Percentiles rank a stretch among this genome's conserved stretches.
Conservation (phyloP, 2,113 vertebrate genomes). For the Myxocyprinus asiaticus region DNA sequence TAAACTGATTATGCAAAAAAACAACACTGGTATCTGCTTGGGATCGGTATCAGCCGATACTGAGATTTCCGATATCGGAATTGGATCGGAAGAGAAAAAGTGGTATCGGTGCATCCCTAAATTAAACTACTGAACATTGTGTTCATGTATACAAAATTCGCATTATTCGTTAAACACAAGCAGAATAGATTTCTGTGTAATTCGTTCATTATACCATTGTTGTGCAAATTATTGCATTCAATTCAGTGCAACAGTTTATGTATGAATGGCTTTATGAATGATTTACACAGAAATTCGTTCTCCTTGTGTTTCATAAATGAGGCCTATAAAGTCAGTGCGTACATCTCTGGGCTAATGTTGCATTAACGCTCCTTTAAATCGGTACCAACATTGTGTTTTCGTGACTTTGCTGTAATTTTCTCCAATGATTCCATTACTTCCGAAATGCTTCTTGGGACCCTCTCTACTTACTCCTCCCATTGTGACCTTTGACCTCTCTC, state of each 20-base stretch:
- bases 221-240: neutral
- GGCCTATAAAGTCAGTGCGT: neutral
- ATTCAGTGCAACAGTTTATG: neutral
- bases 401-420: slow-evolving; percentile 21
- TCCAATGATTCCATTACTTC: neutral
- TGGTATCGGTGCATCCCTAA: too few relatives aligned
- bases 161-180: neutral
- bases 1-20: too few relatives aligned
- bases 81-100: too few relatives aligned
- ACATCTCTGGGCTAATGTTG: neutral
- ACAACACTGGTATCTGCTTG: too few relatives aligned
- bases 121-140: too few relatives aligned
- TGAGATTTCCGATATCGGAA: too few relatives aligned
- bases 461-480: neutral
- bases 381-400: neutral
- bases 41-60: too few relatives aligned
- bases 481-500: slow-evolving; percentile 14
- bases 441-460: slow-evolving; percentile 11
- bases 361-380: neutral
- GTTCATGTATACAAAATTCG: too few relatives aligned
- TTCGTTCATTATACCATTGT: neutral
- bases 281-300: neutral
- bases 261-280: neutral
- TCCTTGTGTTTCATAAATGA: neutral
- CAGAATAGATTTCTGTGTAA: neutral